A percentile compares a stretch with the other conserved stretches of the same genome.
Evolutionary conservation across 2,888 invertebrate species (phyloP).

Genomic region (Callyntrura guangdongensis): DNA sequence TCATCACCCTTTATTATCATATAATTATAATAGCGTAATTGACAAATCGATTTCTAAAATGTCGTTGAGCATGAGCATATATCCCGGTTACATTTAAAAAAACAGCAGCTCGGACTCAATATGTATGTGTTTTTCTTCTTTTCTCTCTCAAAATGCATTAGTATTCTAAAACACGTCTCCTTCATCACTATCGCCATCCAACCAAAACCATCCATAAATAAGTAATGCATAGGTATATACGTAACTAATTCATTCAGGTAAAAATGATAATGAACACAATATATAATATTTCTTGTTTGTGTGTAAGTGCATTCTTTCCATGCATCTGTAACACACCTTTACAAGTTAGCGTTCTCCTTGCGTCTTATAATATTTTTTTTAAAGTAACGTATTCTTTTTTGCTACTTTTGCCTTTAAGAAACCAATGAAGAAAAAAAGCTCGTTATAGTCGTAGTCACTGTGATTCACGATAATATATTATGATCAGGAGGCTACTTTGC

Average conservation of each 20-base stretch:
- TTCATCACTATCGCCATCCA: too few species aligned
- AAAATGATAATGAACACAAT: not conserved
- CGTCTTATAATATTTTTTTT: not conserved
- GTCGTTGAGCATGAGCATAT: too few species aligned
- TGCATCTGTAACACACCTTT: not conserved
- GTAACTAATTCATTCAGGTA: not conserved
- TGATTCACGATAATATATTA: not conserved
- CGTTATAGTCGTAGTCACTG: not conserved
- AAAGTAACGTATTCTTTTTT: too few species aligned
- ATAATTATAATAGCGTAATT: too few species aligned
- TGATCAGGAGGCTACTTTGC: not conserved
- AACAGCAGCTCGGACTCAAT: too few species aligned
- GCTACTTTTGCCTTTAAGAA: not conserved
- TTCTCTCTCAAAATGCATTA: too few species aligned
- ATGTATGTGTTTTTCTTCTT: not conserved
- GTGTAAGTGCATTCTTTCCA: not conserved
- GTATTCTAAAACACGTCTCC: too few species aligned
- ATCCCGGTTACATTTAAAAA: too few species aligned
- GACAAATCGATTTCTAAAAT: too few species aligned
- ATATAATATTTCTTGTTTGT: not conserved
- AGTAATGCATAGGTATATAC: not conserved
- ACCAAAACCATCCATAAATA: too few species aligned
- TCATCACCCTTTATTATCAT: too few species aligned
- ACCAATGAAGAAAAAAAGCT: not conserved
- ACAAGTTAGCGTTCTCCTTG: not conserved